These are phyloP conservation scores for Diogma glabrata DNA, from an alignment of 2,888 invertebrate species.

Conservation along the genomic window DNA sequence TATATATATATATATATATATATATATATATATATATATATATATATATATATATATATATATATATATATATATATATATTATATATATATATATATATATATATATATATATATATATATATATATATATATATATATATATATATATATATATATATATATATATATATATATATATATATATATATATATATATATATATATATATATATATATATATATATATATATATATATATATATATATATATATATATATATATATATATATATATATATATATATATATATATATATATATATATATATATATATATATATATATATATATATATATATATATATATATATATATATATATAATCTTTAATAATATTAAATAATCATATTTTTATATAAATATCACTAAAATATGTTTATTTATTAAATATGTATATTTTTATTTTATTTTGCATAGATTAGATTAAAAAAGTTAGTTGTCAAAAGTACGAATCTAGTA, in stretches of 20 bases:
- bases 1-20: too few relatives aligned
- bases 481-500: too few relatives aligned
- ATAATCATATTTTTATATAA: too few relatives aligned
- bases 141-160: not conserved
- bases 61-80: too few relatives aligned
- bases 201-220: not conserved
- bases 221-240: not conserved
- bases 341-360: not conserved
- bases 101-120: constrained; percentile 3
- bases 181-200: constrained; percentile 1
- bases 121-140: constrained; percentile 3
- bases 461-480: too few relatives aligned
- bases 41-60: too few relatives aligned
- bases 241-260: constrained; percentile 4
- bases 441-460: too few relatives aligned
- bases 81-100: constrained; percentile 1
- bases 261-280: constrained; percentile 5
- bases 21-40: too few relatives aligned
- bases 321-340: not conserved
- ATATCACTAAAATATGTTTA: too few relatives aligned
- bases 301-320: constrained; percentile 4
- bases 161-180: not conserved
- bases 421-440: too few relatives aligned
- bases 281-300: constrained; percentile 4
- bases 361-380: too few relatives aligned